Evolutionary conservation across 2,113 vertebrate genomes (phyloP).

Genomic region (Dasypus novemcinctus): DNA sequence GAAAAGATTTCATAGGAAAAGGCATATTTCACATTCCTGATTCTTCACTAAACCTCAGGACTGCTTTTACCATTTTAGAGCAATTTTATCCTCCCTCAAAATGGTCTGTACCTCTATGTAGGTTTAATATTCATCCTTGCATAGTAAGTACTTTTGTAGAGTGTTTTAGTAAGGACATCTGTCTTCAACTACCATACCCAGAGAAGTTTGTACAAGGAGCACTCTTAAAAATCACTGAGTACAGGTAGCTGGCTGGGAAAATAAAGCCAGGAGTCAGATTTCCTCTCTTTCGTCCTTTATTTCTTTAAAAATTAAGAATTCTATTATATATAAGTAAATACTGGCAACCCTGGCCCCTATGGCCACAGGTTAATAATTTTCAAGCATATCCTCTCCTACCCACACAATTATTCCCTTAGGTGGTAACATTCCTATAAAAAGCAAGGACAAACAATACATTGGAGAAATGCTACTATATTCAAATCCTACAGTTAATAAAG

Average conservation of each 20-base stretch:
- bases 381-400: conserved; percentile 10
- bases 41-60: conserved; percentile 6
- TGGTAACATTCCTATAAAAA: conserved; percentile 36
- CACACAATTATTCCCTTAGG: not conserved
- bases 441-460: not conserved
- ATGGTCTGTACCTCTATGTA: not conserved
- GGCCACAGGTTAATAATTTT: not conserved
- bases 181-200: not conserved
- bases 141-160: not conserved
- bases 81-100: conserved; percentile 17
- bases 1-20: conserved; percentile 36
- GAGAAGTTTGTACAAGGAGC: not conserved
- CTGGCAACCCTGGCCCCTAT: not conserved
- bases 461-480: not conserved
- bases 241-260: conserved; percentile 13
- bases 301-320: conserved; percentile 47
- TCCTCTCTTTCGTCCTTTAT: not conserved
- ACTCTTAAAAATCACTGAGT: not conserved
- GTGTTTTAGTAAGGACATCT: not conserved
- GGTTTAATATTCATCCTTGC: conserved; percentile 13
- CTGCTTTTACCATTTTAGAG: conserved; percentile 19
- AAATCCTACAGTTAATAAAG: not conserved
- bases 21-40: conserved; percentile 31
- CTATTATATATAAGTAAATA: not conserved
- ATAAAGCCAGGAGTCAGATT: not conserved